Percentiles rank a stretch among this genome's conserved stretches.
These are phyloP conservation scores for Drosophila carrolli DNA, from an alignment of 1,140 invertebrate species.

Conservation along the genomic window DNA sequence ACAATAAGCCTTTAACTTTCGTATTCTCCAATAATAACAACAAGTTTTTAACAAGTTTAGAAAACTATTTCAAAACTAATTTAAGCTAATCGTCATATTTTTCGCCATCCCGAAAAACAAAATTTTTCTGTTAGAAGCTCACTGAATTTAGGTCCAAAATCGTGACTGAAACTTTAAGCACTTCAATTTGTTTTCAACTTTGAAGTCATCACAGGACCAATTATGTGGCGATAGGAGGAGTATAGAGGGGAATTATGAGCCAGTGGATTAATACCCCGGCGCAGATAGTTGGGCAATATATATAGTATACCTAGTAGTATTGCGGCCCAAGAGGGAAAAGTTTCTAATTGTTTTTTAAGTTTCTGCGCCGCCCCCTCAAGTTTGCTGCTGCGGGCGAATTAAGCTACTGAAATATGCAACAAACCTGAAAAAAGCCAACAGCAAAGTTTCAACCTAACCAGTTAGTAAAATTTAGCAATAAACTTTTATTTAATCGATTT, in stretches of 20 bases:
- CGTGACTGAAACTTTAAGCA: slow-evolving; percentile 5
- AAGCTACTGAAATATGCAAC: slow-evolving; percentile 47
- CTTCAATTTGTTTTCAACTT: slow-evolving; percentile 38
- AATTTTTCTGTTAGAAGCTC: background rate
- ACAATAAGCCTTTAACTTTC: too few relatives aligned
- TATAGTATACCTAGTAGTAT: slow-evolving; percentile 1
- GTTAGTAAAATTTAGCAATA: slow-evolving; percentile 80
- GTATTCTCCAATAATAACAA: too few relatives aligned
- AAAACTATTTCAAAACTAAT: background rate
- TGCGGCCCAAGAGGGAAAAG: slow-evolving; percentile 19
- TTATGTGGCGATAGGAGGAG: background rate
- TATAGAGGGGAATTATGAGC: slow-evolving; percentile 12
- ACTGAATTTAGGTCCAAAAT: slow-evolving; percentile 5
- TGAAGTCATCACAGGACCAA: slow-evolving; percentile 22
- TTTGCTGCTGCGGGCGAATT: slow-evolving; percentile 25
- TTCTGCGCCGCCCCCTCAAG: background rate
- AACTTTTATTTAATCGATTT: slow-evolving; percentile 82
- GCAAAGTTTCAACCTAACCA: slow-evolving; percentile 52
- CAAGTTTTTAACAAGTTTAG: too few relatives aligned
- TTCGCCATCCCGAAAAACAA: too few relatives aligned
- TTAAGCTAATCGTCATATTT: background rate
- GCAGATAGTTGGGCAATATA: slow-evolving; percentile 11
- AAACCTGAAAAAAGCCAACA: slow-evolving; percentile 37
- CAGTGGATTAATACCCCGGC: slow-evolving; percentile 13
- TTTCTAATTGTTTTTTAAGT: slow-evolving; percentile 49